Evolutionary conservation across 1,140 invertebrate species (phyloP).

Genomic region (Sminthurinus signatus): DNA sequence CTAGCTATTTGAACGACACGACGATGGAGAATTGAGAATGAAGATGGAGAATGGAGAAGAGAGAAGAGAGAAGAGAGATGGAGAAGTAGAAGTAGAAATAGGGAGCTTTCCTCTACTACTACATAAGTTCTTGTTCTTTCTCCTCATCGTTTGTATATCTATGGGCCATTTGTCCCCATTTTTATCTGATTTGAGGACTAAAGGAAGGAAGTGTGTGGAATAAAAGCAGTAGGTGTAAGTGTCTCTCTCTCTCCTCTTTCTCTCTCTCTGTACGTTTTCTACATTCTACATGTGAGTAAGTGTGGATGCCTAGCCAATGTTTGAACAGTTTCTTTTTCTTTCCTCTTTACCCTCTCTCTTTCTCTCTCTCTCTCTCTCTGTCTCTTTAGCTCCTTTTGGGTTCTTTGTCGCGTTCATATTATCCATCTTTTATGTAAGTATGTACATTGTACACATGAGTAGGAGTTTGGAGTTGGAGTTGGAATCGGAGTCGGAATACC

Average conservation of each 20-base stretch:
- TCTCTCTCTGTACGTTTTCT: too few species aligned
- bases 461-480: too few species aligned
- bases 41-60: background rate
- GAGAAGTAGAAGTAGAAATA: background rate
- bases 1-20: conserved; percentile 1
- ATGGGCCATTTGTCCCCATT: conserved; percentile 23
- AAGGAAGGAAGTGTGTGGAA: conserved; percentile 9
- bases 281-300: too few species aligned
- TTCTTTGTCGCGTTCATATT: too few species aligned
- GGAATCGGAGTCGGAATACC: too few species aligned
- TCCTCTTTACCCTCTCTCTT: background rate
- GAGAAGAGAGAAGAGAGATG: background rate
- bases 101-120: background rate
- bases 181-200: conserved; percentile 20
- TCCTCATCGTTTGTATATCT: conserved; percentile 15
- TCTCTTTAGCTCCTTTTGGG: too few species aligned
- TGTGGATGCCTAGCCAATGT: background rate
- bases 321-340: background rate
- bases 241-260: too few species aligned
- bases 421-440: too few species aligned
- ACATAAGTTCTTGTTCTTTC: conserved; percentile 1
- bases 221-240: background rate
- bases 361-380: too few species aligned
- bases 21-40: background rate
- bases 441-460: too few species aligned